Conservation (phyloP, 2,888 invertebrate genomes). For the Macropis europaea region DNA sequence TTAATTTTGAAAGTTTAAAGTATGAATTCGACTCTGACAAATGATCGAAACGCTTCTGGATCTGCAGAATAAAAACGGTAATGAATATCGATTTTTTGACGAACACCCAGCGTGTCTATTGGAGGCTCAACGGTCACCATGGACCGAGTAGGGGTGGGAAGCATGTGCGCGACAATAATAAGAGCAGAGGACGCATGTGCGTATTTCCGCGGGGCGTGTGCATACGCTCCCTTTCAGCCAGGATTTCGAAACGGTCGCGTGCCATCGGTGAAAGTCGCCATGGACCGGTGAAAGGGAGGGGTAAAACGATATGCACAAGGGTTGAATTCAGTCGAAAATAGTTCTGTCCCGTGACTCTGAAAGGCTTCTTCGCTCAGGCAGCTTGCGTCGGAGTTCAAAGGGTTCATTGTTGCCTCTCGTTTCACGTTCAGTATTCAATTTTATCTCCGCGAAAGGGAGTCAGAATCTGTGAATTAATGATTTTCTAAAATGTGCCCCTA, state of each 20-base stretch:
- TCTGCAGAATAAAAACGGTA: too few species aligned
- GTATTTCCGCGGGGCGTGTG: slow-evolving; percentile 59
- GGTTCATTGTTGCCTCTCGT: slow-evolving; percentile 50
- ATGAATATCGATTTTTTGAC: slow-evolving; percentile 22
- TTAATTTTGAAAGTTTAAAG: too few species aligned
- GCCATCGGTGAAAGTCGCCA: slow-evolving; percentile 68
- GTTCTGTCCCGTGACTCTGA: slow-evolving; percentile 36
- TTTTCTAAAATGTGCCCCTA: too few species aligned
- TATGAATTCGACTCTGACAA: too few species aligned
- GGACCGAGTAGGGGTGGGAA: slow-evolving; percentile 35
- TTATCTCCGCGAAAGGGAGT: not conserved
- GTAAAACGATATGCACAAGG: slow-evolving; percentile 58
- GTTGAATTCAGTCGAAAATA: slow-evolving; percentile 58
- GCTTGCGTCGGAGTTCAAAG: slow-evolving; percentile 42
- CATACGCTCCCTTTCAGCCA: slow-evolving; percentile 51
- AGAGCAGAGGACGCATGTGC: slow-evolving; percentile 55
- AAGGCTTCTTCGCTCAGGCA: slow-evolving; percentile 55
- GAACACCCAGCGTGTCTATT: slow-evolving; percentile 3
- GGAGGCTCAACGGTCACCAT: slow-evolving; percentile 58
- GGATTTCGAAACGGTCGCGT: slow-evolving; percentile 69
- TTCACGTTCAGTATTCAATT: slow-evolving; percentile 13
- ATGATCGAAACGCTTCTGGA: too few species aligned
- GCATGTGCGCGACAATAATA: slow-evolving; percentile 62
- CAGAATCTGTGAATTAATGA: not conserved
- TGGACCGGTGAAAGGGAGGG: slow-evolving; percentile 55